These are phyloP conservation scores for Mimas tiliae DNA, from an alignment of 2,888 invertebrate genomes.

Conservation along the genomic window DNA sequence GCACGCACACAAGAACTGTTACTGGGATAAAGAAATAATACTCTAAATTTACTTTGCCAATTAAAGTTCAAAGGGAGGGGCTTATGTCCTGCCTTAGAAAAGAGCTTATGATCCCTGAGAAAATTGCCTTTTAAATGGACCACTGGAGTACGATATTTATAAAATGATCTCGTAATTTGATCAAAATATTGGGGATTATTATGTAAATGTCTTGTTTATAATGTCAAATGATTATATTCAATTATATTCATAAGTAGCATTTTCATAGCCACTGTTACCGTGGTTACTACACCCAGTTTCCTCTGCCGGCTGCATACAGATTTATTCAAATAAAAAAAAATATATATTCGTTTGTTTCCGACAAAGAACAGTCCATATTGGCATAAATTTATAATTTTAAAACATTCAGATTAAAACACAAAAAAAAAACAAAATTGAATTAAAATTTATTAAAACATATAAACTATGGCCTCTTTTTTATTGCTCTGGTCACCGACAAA, in stretches of 20 bases:
- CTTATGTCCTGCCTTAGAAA: neutral
- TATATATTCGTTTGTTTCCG: no score
- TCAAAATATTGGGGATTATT: neutral
- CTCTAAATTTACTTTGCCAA: slow-evolving; percentile 5
- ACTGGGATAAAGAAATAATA: slow-evolving; percentile 1
- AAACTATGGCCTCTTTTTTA: no score
- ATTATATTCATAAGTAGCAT: neutral
- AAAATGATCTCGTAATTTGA: neutral
- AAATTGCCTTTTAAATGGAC: neutral
- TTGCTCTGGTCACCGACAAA: no score
- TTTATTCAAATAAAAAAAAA: no score
- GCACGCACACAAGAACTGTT: neutral
- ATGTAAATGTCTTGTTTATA: neutral
- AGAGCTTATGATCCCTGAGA: neutral
- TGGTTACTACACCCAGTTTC: neutral
- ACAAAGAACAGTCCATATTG: no score
- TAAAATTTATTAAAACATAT: no score
- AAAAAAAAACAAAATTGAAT: no score
- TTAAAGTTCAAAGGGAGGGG: slow-evolving; percentile 12
- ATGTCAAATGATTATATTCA: neutral
- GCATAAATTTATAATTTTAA: no score
- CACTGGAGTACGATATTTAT: neutral
- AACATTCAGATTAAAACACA: no score
- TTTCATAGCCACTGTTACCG: neutral
- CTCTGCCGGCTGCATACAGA: no score